Evolutionary conservation across 2,888 invertebrate species (phyloP).

Genomic region (Cremastinae sp.): DNA sequence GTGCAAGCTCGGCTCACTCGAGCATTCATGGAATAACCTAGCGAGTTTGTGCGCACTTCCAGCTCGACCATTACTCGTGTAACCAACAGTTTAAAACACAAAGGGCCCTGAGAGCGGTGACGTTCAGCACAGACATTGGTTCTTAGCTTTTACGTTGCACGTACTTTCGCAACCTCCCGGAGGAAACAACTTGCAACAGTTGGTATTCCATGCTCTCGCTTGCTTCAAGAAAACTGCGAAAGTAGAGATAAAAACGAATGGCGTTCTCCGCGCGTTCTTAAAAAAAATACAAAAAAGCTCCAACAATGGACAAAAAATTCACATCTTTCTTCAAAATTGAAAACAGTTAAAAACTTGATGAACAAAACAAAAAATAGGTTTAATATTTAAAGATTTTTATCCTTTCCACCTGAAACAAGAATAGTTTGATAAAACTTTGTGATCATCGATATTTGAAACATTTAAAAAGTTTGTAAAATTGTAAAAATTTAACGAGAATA

Average conservation of each 20-base stretch:
- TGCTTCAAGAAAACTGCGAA: neutral
- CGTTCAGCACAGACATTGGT: neutral
- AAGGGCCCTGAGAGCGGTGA: neutral
- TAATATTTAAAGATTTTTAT: no score
- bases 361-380: constrained; percentile 9
- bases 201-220: constrained; percentile 27
- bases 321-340: constrained; percentile 6
- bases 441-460: no score
- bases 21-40: constrained; percentile 72
- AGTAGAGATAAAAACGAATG: neutral
- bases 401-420: no score
- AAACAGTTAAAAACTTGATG: neutral
- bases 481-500: no score
- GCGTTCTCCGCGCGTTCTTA: neutral
- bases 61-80: constrained; percentile 58
- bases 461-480: no score
- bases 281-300: constrained; percentile 4
- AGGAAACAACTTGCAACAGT: constrained; percentile 49
- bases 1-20: constrained; percentile 64
- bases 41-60: constrained; percentile 69
- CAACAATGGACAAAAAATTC: constrained; percentile 28
- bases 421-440: no score
- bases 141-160: neutral
- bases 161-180: neutral
- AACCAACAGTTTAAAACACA: constrained; percentile 65